These are phyloP conservation scores for Heliconius ethilla DNA, from an alignment of 2,888 invertebrate species.

Conservation along the genomic window DNA sequence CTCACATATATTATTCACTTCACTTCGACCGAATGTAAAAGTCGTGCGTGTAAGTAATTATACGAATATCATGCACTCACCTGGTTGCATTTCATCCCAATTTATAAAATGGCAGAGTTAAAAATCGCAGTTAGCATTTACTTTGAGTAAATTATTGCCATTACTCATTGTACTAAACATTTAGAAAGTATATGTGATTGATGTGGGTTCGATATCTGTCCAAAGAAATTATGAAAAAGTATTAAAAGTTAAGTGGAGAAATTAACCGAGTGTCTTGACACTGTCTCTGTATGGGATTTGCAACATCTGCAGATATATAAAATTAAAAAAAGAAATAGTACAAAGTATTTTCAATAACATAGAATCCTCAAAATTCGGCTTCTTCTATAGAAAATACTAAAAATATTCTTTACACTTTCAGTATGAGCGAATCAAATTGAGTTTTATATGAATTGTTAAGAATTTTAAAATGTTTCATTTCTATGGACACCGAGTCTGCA, in stretches of 20 bases:
- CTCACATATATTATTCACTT: constrained; percentile 18
- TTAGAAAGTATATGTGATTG: not conserved
- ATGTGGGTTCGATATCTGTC: not conserved
- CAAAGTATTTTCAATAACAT: not conserved
- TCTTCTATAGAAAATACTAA: not conserved
- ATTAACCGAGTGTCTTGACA: not conserved
- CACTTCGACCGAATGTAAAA: not conserved
- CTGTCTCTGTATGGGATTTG: not conserved
- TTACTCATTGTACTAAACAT: too few species aligned
- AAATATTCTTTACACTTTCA: constrained; percentile 24
- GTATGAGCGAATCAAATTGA: constrained; percentile 59
- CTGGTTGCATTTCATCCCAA: constrained; percentile 13
- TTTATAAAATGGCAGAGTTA: not conserved
- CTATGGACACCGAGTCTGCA: constrained; percentile 38
- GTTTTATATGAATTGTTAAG: constrained; percentile 65
- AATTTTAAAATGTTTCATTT: constrained; percentile 51
- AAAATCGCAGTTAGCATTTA: not conserved
- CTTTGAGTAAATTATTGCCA: not conserved
- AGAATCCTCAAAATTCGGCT: not conserved
- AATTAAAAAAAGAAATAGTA: not conserved
- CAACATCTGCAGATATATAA: not conserved
- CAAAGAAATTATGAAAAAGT: not conserved
- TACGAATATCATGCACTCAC: constrained; percentile 6
- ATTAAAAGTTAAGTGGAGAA: not conserved
- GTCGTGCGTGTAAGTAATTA: constrained; percentile 20